A percentile compares a stretch with the other conserved stretches of the same genome.
phyloP scores from a whole-genome alignment of 2,113 vertebrate species.

The Notothenia coriiceps region DNA sequence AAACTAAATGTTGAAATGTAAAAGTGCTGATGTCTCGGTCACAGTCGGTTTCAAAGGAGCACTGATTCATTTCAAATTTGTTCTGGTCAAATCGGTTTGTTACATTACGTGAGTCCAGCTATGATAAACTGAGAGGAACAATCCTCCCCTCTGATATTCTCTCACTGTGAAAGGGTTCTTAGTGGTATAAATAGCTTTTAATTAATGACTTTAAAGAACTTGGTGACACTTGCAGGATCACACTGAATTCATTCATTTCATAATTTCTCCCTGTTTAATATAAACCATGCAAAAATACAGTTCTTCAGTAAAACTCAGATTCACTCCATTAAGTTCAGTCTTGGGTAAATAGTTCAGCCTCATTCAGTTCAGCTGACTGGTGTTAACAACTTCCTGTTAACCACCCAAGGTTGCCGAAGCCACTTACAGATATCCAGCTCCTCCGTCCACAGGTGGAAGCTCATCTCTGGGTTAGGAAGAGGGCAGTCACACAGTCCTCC shows the following conservation, averaged over 20 bases:
- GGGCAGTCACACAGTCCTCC: slow-evolving; percentile 75
- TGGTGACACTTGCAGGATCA: no score
- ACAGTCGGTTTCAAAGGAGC: not conserved
- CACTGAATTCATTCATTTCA: not conserved
- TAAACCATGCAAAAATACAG: not conserved
- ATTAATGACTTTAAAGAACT: not conserved
- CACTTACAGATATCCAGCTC: slow-evolving; percentile 87
- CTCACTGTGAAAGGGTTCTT: not conserved
- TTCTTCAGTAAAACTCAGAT: no score
- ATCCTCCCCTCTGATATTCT: not conserved
- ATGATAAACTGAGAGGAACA: not conserved
- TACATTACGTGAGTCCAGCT: not conserved
- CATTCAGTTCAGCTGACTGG: slow-evolving; percentile 10
- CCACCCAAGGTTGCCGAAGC: slow-evolving; percentile 1
- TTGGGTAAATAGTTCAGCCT: not conserved
- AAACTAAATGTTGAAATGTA: not conserved
- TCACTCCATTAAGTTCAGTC: not conserved
- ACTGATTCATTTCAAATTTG: not conserved
- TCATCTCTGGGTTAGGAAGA: slow-evolving; percentile 91
- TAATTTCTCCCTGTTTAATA: not conserved
- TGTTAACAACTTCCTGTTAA: slow-evolving; percentile 39
- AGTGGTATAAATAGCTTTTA: not conserved
- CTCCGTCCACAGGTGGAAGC: slow-evolving; percentile 92
- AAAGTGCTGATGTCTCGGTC: not conserved
- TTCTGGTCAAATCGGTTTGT: not conserved